Conservation (phyloP, 2,113 vertebrate genomes). For the Anoplopoma fimbria region DNA sequence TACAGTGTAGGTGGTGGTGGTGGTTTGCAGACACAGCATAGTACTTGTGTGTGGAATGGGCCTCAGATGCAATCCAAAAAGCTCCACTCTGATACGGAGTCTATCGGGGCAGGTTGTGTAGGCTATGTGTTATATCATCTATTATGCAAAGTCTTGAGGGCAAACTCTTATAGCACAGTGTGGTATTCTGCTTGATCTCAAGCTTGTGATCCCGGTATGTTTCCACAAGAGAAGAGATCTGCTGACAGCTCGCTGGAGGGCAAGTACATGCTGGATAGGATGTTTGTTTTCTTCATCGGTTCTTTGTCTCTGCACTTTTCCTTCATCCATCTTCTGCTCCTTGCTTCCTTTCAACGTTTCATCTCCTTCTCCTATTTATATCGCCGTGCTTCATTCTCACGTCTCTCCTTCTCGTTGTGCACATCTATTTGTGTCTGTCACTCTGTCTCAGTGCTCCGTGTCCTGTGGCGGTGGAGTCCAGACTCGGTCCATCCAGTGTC, state of each 20-base stretch:
- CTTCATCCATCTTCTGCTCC: constrained; percentile 35
- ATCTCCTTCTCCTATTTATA: constrained; percentile 40
- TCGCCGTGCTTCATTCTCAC: not conserved
- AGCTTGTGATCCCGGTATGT: constrained; percentile 61
- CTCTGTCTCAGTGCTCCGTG: constrained; percentile 90
- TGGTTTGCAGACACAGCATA: constrained; percentile 4
- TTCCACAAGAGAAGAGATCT: constrained; percentile 64
- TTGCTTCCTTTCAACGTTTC: constrained; percentile 15
- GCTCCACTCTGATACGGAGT: constrained; percentile 39
- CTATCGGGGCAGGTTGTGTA: constrained; percentile 42
- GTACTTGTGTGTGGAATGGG: constrained; percentile 3
- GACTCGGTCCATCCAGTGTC: constrained; percentile 90
- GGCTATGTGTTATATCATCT: constrained; percentile 62
- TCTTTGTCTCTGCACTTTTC: constrained; percentile 54
- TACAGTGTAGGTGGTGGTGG: constrained; percentile 36
- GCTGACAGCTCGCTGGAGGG: constrained; percentile 68
- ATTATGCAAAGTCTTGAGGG: constrained; percentile 71
- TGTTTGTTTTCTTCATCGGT: constrained; percentile 69
- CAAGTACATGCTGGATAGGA: constrained; percentile 51
- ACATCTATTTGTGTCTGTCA: constrained; percentile 14
- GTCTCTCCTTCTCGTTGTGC: constrained; percentile 21
- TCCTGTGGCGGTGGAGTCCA: constrained; percentile 97
- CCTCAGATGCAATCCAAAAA: constrained; percentile 39
- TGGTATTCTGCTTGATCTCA: constrained; percentile 67
- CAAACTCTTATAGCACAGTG: constrained; percentile 55